Conservation (phyloP, 2,113 vertebrate genomes). For the Symphodus melops region DNA sequence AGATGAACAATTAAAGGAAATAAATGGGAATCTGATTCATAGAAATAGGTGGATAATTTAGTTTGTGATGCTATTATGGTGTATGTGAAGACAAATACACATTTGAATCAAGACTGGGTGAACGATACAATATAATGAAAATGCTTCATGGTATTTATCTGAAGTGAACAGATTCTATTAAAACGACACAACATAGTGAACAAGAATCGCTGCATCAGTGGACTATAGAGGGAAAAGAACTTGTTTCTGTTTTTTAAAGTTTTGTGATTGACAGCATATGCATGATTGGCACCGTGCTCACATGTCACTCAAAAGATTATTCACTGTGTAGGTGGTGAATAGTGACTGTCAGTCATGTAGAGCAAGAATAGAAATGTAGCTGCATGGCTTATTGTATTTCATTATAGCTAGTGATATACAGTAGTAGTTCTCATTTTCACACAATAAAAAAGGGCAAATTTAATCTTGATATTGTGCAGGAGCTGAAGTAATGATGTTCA, state of each 20-base stretch:
- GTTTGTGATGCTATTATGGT: conserved; percentile 32
- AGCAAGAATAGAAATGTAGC: background rate
- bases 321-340: conserved; percentile 3
- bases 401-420: conserved; percentile 21
- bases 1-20: conserved; percentile 24
- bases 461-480: background rate
- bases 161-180: conserved; percentile 18
- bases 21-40: conserved; percentile 27
- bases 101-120: background rate
- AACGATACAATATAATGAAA: conserved; percentile 23
- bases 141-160: conserved; percentile 27
- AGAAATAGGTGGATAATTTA: conserved; percentile 11
- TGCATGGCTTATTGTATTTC: conserved; percentile 8
- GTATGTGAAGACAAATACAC: conserved; percentile 6
- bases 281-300: conserved; percentile 4
- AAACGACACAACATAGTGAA: conserved; percentile 1
- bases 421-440: background rate
- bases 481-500: conserved; percentile 22
- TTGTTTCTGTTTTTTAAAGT: background rate
- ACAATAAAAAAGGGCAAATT: background rate
- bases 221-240: background rate
- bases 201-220: background rate
- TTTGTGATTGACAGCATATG: conserved; percentile 10
- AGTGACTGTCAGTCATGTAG: conserved; percentile 10
- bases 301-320: conserved; percentile 8